A percentile compares a stretch with the other conserved stretches of the same genome.
These are phyloP conservation scores for Aporrectodea caliginosa DNA, from an alignment of 1,140 invertebrate genomes.

Conservation along the genomic window DNA sequence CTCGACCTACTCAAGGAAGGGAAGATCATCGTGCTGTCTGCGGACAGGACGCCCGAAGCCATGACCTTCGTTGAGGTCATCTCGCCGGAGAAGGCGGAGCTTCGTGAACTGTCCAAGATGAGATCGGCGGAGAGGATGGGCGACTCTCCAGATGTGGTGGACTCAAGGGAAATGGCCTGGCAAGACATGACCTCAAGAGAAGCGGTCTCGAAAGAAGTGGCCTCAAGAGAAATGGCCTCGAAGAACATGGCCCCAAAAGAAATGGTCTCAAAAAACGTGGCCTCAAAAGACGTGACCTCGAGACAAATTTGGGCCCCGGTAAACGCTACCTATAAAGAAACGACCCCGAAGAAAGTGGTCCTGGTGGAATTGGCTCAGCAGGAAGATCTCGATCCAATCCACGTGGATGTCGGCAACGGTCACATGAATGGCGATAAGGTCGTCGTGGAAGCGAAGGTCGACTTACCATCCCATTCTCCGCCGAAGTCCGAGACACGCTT, in stretches of 20 bases:
- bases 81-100: background rate
- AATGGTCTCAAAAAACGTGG: background rate
- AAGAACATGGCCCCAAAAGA: too few relatives aligned
- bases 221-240: background rate
- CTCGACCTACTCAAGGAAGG: conserved; percentile 52
- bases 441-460: background rate
- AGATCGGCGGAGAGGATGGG: too few relatives aligned
- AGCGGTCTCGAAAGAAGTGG: background rate
- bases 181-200: background rate
- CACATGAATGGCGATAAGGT: background rate
- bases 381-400: too few relatives aligned
- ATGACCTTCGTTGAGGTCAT: background rate
- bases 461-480: too few relatives aligned
- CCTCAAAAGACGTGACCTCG: background rate
- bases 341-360: background rate
- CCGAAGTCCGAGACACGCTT: background rate
- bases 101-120: background rate
- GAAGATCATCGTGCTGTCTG: conserved; percentile 51
- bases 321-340: background rate
- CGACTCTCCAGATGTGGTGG: too few relatives aligned
- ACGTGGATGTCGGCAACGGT: too few relatives aligned
- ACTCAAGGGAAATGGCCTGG: too few relatives aligned
- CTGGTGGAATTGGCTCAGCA: too few relatives aligned
- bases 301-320: background rate
- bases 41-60: conserved; percentile 46